Evolutionary conservation across 2,113 vertebrate species (phyloP).

Genomic region (Microcebus murinus): DNA sequence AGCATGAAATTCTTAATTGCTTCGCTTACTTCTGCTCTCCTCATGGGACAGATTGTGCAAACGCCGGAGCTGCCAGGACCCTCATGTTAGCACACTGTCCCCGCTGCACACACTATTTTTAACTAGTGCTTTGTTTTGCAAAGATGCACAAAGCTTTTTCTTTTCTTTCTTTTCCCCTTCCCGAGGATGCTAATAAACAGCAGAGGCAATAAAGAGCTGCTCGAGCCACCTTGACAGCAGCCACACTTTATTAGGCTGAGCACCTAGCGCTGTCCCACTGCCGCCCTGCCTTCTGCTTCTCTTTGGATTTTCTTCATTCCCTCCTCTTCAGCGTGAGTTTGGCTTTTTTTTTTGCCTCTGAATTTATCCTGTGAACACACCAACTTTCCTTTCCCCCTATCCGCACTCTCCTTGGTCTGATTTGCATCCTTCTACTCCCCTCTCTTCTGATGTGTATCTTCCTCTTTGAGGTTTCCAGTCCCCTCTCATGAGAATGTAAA

Average conservation of each 20-base stretch:
- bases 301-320: conserved; percentile 10
- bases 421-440: neutral
- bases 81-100: conserved; percentile 82
- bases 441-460: conserved; percentile 47
- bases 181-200: conserved; percentile 74
- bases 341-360: neutral
- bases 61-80: conserved; percentile 86
- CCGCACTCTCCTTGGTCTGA: neutral
- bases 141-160: conserved; percentile 80
- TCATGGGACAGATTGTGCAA: conserved; percentile 89
- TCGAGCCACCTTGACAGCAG: neutral
- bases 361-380: conserved; percentile 47
- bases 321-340: neutral
- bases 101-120: conserved; percentile 81
- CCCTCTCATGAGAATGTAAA: conserved; percentile 84
- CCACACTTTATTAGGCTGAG: neutral
- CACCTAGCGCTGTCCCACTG: neutral
- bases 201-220: conserved; percentile 66
- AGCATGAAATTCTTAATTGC: conserved; percentile 96
- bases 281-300: neutral
- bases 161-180: neutral
- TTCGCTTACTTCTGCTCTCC: conserved; percentile 90
- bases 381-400: neutral
- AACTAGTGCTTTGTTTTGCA: conserved; percentile 85
- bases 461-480: conserved; percentile 64